These are phyloP conservation scores for Philereme vetulata DNA, from an alignment of 2,888 invertebrate genomes.

Conservation along the genomic window DNA sequence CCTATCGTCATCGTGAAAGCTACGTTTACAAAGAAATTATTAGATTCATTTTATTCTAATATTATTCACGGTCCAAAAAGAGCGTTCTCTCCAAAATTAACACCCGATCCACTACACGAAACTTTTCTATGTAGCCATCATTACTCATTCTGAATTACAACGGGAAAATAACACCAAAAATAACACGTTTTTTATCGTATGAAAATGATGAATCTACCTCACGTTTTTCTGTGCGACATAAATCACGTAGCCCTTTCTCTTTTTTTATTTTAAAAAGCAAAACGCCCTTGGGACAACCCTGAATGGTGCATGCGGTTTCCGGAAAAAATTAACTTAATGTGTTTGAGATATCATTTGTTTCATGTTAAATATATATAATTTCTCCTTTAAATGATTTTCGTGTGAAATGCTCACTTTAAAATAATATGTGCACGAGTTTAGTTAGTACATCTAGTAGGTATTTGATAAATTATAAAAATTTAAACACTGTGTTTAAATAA, in stretches of 20 bases:
- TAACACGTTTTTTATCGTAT: constrained; percentile 55
- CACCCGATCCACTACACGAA: constrained; percentile 27
- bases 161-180: constrained; percentile 39
- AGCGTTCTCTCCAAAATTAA: constrained; percentile 22
- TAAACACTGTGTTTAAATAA: too few relatives aligned
- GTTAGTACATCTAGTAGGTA: too few relatives aligned
- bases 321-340: not conserved
- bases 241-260: constrained; percentile 50
- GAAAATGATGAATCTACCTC: constrained; percentile 58
- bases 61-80: constrained; percentile 18
- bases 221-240: constrained; percentile 41
- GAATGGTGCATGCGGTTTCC: constrained; percentile 10
- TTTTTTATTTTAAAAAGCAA: constrained; percentile 49
- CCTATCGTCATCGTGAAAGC: not conserved
- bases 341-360: not conserved
- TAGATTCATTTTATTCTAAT: not conserved
- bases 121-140: constrained; percentile 37
- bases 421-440: too few relatives aligned
- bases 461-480: too few relatives aligned
- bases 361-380: too few relatives aligned
- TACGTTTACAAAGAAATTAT: not conserved
- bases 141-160: constrained; percentile 55
- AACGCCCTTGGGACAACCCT: constrained; percentile 35
- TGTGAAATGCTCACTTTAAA: too few relatives aligned
- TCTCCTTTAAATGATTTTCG: too few relatives aligned